These are phyloP conservation scores for Apis laboriosa DNA, from an alignment of 1,140 invertebrate genomes.

Conservation along the genomic window DNA sequence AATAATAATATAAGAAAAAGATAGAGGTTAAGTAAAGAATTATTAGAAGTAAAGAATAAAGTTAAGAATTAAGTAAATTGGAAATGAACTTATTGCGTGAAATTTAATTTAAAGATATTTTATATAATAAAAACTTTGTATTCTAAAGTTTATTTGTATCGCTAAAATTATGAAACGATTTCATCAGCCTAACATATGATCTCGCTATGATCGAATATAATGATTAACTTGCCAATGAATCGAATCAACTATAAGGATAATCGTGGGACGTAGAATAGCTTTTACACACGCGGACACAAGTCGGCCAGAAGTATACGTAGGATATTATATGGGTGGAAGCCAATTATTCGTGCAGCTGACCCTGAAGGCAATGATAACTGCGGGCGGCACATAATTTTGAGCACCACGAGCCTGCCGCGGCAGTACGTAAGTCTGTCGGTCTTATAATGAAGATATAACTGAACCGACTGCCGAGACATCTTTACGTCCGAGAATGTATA, in stretches of 20 bases:
- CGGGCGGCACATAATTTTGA: constrained; percentile 75
- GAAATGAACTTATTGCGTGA: too few relatives aligned
- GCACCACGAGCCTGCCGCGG: constrained; percentile 55
- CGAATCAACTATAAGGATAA: constrained; percentile 7
- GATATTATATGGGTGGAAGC: constrained; percentile 73
- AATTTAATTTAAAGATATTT: background rate
- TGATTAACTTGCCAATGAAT: constrained; percentile 19
- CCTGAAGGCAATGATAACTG: constrained; percentile 76
- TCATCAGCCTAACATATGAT: too few relatives aligned
- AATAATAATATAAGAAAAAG: too few relatives aligned
- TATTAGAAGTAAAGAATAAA: too few relatives aligned
- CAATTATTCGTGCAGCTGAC: constrained; percentile 74
- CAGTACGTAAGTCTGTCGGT: constrained; percentile 76
- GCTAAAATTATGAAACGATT: background rate
- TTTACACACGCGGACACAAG: background rate
- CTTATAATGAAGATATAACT: constrained; percentile 81
- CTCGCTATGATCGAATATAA: background rate
- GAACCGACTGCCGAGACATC: constrained; percentile 77
- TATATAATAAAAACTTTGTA: background rate
- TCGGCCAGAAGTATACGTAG: constrained; percentile 48
- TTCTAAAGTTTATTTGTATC: background rate
- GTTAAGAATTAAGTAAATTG: too few relatives aligned
- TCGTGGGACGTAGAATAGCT: constrained; percentile 20
- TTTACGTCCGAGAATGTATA: constrained; percentile 74
- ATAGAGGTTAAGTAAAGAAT: too few relatives aligned